A percentile compares a stretch with the other conserved stretches of the same genome.
Conservation (phyloP, 2,888 invertebrate species). For the Apomyelois bistriatella region DNA sequence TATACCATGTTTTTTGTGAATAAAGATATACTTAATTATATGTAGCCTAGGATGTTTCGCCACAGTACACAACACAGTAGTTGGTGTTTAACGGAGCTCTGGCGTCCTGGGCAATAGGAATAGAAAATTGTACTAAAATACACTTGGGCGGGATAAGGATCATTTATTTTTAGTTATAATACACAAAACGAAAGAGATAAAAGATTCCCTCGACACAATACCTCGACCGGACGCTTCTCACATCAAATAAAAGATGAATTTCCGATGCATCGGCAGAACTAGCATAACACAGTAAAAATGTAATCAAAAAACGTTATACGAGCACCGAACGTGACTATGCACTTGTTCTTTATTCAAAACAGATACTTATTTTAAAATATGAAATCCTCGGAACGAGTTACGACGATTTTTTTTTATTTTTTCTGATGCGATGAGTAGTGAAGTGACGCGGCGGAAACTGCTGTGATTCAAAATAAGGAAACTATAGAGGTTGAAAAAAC, state of each 20-base stretch:
- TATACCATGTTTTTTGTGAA: too few relatives aligned
- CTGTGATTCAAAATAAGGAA: background rate
- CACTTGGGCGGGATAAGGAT: background rate
- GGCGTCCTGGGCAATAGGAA: too few relatives aligned
- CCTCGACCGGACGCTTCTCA: background rate
- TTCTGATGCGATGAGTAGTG: conserved; percentile 13
- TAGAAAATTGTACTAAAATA: too few relatives aligned
- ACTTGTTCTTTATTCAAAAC: conserved; percentile 62
- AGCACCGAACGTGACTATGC: conserved; percentile 56
- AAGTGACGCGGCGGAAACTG: conserved; percentile 13
- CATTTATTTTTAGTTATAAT: background rate
- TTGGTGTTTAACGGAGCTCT: too few relatives aligned
- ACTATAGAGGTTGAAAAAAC: background rate
- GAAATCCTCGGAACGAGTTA: conserved; percentile 68
- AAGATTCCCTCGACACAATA: background rate
- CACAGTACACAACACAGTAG: too few relatives aligned
- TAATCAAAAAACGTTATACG: conserved; percentile 13
- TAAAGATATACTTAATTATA: too few relatives aligned
- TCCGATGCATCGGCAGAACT: conserved; percentile 7
- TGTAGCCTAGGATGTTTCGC: too few relatives aligned
- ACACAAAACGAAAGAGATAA: background rate
- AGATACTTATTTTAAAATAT: conserved; percentile 70
- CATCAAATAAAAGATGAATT: conserved; percentile 9
- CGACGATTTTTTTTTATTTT: conserved; percentile 19
- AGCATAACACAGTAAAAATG: conserved; percentile 13